phyloP scores from a whole-genome alignment of 2,888 invertebrate species.

The Pristionchus maxplancki region DNA sequence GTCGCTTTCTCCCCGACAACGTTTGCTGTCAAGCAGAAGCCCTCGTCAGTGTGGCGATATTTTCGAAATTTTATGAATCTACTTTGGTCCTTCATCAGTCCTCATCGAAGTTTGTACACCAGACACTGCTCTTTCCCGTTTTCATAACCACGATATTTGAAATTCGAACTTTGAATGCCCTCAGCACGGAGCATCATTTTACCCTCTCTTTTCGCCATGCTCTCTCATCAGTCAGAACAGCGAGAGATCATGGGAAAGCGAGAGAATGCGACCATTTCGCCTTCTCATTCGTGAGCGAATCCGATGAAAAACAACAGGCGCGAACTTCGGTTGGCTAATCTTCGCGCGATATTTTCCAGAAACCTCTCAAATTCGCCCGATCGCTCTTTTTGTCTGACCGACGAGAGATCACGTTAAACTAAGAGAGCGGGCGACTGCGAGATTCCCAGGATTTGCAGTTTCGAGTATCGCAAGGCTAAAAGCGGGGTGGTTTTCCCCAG shows the following conservation, averaged over 20 bases:
- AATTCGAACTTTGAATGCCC: too few relatives aligned
- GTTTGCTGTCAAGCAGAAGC: too few relatives aligned
- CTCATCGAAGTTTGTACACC: neutral
- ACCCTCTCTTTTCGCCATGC: too few relatives aligned
- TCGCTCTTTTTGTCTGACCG: neutral
- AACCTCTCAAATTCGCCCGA: neutral
- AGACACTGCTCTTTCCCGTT: neutral
- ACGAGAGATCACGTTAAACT: neutral
- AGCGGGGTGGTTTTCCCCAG: neutral
- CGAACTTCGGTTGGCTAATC: neutral
- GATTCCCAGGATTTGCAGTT: neutral
- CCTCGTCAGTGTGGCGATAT: too few relatives aligned
- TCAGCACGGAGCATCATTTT: neutral
- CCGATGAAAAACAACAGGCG: neutral
- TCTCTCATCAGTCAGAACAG: too few relatives aligned
- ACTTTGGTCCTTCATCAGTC: too few relatives aligned
- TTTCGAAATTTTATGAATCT: too few relatives aligned
- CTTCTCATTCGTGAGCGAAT: neutral
- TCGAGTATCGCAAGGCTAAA: neutral
- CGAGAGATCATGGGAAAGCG: too few relatives aligned
- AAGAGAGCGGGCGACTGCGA: neutral
- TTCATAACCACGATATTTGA: neutral
- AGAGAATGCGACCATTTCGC: too few relatives aligned
- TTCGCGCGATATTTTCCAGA: neutral
- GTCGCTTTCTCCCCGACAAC: too few relatives aligned